Evolutionary conservation across 1,140 invertebrate species (phyloP).

Genomic region (Drosophila nebulosa): DNA sequence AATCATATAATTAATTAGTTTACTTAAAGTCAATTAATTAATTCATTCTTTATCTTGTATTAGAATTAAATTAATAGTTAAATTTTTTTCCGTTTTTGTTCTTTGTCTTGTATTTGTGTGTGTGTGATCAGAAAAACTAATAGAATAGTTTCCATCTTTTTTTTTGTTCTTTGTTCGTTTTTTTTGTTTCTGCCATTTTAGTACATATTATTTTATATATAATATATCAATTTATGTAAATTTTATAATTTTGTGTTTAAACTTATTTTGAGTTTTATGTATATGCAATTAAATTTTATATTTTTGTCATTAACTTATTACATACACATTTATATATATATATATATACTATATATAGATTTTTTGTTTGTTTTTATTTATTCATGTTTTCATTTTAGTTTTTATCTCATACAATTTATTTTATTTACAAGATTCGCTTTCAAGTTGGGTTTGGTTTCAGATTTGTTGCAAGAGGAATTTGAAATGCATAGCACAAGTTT

Average conservation of each 20-base stretch:
- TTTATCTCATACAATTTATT: constrained; percentile 26
- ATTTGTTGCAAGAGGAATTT: neutral
- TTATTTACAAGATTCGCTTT: constrained; percentile 23
- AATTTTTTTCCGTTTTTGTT: constrained; percentile 74
- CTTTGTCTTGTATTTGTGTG: constrained; percentile 38
- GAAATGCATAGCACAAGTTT: neutral
- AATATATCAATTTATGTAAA: constrained; percentile 64
- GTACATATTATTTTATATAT: constrained; percentile 52
- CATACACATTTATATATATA: constrained; percentile 33
- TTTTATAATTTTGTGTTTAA: constrained; percentile 41
- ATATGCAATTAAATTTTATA: constrained; percentile 58
- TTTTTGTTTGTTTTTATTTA: constrained; percentile 50
- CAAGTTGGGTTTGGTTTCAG: constrained; percentile 11
- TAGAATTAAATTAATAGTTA: constrained; percentile 75
- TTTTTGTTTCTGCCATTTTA: constrained; percentile 41
- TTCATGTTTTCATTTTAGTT: constrained; percentile 28
- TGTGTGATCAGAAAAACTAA: constrained; percentile 46
- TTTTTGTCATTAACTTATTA: constrained; percentile 53
- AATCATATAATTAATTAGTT: constrained; percentile 63
- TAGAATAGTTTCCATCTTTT: constrained; percentile 45
- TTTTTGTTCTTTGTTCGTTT: constrained; percentile 35
- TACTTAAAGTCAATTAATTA: constrained; percentile 77
- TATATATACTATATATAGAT: no score
- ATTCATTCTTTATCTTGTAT: constrained; percentile 61
- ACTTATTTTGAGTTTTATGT: constrained; percentile 47